phyloP scores from a whole-genome alignment of 92 coral and sea anemone species.

The Muricea muricata region DNA sequence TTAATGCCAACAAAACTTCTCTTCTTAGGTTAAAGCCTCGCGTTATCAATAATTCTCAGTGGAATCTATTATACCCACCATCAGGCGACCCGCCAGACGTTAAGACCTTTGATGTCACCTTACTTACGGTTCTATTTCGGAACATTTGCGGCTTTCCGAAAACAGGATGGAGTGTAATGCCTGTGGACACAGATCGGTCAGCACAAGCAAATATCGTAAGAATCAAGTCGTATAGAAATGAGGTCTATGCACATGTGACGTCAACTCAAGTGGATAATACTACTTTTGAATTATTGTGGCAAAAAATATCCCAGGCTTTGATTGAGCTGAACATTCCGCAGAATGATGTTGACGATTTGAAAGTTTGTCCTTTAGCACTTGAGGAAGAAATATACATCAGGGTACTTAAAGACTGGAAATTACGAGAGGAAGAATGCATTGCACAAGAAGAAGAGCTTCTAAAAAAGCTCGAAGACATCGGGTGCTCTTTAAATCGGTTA shows the following conservation, averaged over 20 bases:
- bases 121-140: slow-evolving; percentile 1
- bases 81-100: neutral
- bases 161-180: neutral
- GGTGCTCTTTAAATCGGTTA: neutral
- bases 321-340: neutral
- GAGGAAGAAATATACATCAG: neutral
- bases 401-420: neutral
- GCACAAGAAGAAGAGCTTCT: no score
- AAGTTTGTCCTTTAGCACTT: neutral
- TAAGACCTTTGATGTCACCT: neutral
- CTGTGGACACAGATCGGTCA: neutral
- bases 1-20: neutral
- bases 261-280: neutral
- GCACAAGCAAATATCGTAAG: slow-evolving; percentile 1
- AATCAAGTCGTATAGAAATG: neutral
- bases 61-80: neutral
- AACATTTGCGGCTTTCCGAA: neutral
- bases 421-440: no score
- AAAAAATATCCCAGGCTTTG: neutral
- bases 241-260: neutral
- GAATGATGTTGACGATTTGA: neutral
- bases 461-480: neutral
- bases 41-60: neutral
- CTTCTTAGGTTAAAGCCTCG: neutral
- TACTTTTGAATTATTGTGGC: neutral